phyloP scores from a whole-genome alignment of 2,797 vertebrate genomes.

The Diplodus puntazzo region DNA sequence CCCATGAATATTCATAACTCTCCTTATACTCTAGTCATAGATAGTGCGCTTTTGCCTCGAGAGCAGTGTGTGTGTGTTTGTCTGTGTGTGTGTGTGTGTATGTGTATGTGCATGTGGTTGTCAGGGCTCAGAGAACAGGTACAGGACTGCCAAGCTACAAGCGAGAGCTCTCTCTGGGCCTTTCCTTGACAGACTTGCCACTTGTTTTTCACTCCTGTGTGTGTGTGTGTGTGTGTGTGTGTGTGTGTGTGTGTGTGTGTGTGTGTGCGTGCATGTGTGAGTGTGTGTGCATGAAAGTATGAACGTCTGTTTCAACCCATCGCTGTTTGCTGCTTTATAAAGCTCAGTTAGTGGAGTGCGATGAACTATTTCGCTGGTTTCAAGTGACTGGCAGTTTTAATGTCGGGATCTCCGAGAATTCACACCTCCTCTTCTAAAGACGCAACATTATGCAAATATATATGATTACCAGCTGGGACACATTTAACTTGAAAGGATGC shows the following conservation, averaged over 20 bases:
- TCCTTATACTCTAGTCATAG: slow-evolving; percentile 29
- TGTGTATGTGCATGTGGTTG: slow-evolving; percentile 42
- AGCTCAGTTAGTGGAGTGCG: slow-evolving; percentile 28
- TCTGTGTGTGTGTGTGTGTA: slow-evolving; percentile 31
- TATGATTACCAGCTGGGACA: slow-evolving; percentile 2
- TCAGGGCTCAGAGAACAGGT: slow-evolving; percentile 68
- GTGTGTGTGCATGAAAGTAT: background rate
- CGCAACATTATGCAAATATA: slow-evolving; percentile 28
- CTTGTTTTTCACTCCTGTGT: slow-evolving; percentile 58
- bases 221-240: background rate
- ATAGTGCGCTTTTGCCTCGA: slow-evolving; percentile 67
- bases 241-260: background rate
- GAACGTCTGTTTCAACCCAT: slow-evolving; percentile 36
- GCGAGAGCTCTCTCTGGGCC: slow-evolving; percentile 53
- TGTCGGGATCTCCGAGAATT: slow-evolving; percentile 28
- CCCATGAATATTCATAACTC: slow-evolving; percentile 77
- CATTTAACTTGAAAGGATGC: slow-evolving; percentile 15
- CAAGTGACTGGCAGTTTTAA: slow-evolving; percentile 39
- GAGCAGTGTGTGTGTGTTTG: slow-evolving; percentile 38
- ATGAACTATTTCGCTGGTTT: slow-evolving; percentile 37
- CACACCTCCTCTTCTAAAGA: slow-evolving; percentile 28
- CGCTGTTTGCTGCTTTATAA: slow-evolving; percentile 35
- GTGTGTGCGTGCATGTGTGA: background rate
- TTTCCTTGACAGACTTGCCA: slow-evolving; percentile 66
- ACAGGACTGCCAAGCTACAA: slow-evolving; percentile 49